Evolutionary conservation across 2,113 vertebrate genomes (phyloP).

Genomic region (Jacana jacana): DNA sequence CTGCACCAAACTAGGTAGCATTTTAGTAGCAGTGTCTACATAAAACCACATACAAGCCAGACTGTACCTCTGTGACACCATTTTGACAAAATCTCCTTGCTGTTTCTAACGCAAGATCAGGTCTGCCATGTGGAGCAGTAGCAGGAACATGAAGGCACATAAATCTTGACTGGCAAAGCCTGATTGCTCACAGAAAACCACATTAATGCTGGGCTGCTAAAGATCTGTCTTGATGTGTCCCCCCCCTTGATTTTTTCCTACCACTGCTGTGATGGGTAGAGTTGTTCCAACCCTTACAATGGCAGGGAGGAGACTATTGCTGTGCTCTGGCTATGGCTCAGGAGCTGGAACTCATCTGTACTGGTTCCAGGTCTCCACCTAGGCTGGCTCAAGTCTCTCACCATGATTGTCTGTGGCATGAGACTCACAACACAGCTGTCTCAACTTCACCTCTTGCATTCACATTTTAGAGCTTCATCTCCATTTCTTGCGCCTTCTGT

Average conservation of each 20-base stretch:
- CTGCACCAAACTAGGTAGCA: neutral
- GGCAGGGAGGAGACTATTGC: neutral
- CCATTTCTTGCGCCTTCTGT: neutral
- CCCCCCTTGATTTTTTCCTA: neutral
- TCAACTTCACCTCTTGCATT: neutral
- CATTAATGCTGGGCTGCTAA: too few relatives aligned
- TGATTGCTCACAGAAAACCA: neutral
- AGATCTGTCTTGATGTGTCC: accelerated
- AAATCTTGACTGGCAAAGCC: neutral
- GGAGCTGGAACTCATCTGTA: neutral
- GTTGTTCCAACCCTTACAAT: neutral
- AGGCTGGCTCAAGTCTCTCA: neutral
- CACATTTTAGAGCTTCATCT: neutral
- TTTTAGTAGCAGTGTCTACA: neutral
- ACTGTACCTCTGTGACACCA: neutral
- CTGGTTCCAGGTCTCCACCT: neutral
- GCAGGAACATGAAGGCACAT: neutral
- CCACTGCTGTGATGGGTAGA: neutral
- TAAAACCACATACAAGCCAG: neutral
- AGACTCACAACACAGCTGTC: neutral
- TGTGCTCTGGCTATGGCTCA: neutral
- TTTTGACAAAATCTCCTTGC: neutral
- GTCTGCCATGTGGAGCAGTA: neutral
- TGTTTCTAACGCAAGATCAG: neutral
- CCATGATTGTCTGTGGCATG: neutral